Conservation (phyloP, 2,797 vertebrate species). For the Carapus acus region DNA sequence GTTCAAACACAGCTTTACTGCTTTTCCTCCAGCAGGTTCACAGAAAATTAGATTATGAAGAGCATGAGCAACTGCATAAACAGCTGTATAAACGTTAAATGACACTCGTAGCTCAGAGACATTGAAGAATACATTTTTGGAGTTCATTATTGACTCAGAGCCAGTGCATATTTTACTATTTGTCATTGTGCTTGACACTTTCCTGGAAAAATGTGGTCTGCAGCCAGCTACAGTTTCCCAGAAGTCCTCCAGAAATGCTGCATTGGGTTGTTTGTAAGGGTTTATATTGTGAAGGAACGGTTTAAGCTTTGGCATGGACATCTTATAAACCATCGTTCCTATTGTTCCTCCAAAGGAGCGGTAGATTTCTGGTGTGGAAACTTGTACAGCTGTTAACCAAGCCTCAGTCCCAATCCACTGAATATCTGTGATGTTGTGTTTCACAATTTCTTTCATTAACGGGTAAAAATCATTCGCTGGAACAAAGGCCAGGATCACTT, state of each 20-base stretch:
- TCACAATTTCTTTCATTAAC: slow-evolving; percentile 43
- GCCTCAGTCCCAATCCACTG: no score
- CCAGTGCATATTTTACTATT: slow-evolving; percentile 56
- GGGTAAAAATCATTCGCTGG: slow-evolving; percentile 12
- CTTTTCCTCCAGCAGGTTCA: slow-evolving; percentile 27
- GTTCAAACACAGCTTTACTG: slow-evolving; percentile 47
- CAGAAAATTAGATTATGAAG: slow-evolving; percentile 68
- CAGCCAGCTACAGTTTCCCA: slow-evolving; percentile 71
- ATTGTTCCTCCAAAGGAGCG: slow-evolving; percentile 68
- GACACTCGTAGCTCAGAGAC: slow-evolving; percentile 68
- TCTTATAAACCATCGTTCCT: slow-evolving; percentile 70
- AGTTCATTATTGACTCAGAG: slow-evolving; percentile 55
- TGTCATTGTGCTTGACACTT: not conserved
- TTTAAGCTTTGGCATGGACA: slow-evolving; percentile 66
- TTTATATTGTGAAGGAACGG: slow-evolving; percentile 59
- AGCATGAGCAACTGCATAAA: slow-evolving; percentile 72
- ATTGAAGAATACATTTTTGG: slow-evolving; percentile 66
- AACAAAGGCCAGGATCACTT: slow-evolving; percentile 72
- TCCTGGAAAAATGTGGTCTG: slow-evolving; percentile 20
- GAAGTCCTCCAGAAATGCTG: slow-evolving; percentile 64
- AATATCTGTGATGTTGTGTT: no score
- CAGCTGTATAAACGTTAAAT: slow-evolving; percentile 76
- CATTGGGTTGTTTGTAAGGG: slow-evolving; percentile 48
- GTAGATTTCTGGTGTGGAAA: slow-evolving; percentile 68
- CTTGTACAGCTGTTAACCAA: slow-evolving; percentile 42